Evolutionary conservation across 2,113 vertebrate genomes (phyloP).

Genomic region (Neolamprologus cancellatus): DNA sequence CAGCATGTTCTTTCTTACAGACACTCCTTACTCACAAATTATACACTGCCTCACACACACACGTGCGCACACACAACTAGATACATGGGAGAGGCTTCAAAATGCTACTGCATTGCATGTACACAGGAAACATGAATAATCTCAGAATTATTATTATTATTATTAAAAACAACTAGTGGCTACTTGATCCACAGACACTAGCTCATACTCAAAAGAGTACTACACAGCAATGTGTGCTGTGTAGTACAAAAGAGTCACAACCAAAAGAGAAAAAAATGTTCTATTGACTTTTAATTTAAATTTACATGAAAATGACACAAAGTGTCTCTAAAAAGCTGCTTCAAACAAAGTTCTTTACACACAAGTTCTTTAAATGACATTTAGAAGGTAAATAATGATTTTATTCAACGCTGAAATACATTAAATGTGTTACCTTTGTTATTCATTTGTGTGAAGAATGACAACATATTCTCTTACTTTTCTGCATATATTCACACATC

Average conservation of each 20-base stretch:
- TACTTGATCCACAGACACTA: background rate
- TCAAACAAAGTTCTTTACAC: background rate
- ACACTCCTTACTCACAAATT: background rate
- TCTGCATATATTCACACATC: background rate
- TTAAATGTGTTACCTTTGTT: background rate
- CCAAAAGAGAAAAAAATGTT: background rate
- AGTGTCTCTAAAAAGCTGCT: background rate
- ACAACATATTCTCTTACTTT: background rate
- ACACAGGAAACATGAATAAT: background rate
- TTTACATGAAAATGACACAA: background rate
- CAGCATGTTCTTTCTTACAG: background rate
- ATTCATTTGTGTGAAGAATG: background rate
- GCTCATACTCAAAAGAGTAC: background rate
- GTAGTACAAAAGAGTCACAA: background rate
- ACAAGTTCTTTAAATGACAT: background rate
- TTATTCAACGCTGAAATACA: background rate
- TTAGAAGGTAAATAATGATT: background rate
- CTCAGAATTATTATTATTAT: background rate
- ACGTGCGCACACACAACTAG: background rate
- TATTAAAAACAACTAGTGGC: constrained; percentile 7
- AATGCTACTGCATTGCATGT: background rate
- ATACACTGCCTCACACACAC: background rate
- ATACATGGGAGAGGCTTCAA: background rate
- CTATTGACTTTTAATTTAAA: background rate
- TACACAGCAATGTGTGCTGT: constrained; percentile 4